Percentiles rank a stretch among this genome's conserved stretches.
Evolutionary conservation across 2,888 invertebrate species (phyloP).

Genomic region (Cacoxenus indagator): DNA sequence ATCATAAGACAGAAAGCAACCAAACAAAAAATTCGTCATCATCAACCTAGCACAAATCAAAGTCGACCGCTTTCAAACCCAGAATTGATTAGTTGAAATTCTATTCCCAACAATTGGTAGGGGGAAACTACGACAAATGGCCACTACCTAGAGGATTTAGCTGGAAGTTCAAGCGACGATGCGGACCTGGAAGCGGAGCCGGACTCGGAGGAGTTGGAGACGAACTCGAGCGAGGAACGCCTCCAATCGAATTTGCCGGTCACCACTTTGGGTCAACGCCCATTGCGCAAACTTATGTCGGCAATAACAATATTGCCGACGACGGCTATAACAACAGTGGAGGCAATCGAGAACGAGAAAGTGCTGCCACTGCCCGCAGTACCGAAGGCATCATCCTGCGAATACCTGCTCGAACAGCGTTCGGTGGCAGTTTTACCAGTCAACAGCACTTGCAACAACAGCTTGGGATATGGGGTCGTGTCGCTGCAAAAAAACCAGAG

Average conservation of each 20-base stretch:
- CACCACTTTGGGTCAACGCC: slow-evolving; percentile 48
- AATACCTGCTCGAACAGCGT: slow-evolving; percentile 68
- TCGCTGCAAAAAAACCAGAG: slow-evolving; percentile 16
- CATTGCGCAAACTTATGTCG: slow-evolving; percentile 48
- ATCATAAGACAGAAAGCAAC: slow-evolving; percentile 24
- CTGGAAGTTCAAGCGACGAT: slow-evolving; percentile 70
- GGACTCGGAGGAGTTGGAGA: slow-evolving; percentile 35
- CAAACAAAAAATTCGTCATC: neutral
- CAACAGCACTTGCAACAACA: slow-evolving; percentile 33
- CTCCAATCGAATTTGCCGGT: slow-evolving; percentile 51
- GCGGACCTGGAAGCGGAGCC: slow-evolving; percentile 32
- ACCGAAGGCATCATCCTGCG: slow-evolving; percentile 63
- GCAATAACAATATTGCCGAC: slow-evolving; percentile 52
- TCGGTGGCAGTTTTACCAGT: slow-evolving; percentile 41
- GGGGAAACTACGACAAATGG: slow-evolving; percentile 72
- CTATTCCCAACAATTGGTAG: slow-evolving; percentile 72
- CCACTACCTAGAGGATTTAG: slow-evolving; percentile 71
- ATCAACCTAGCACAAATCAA: slow-evolving; percentile 30
- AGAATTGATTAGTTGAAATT: slow-evolving; percentile 72
- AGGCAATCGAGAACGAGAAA: neutral
- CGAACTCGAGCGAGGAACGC: slow-evolving; percentile 50
- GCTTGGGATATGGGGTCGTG: slow-evolving; percentile 18
- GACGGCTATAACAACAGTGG: slow-evolving; percentile 45
- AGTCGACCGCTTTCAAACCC: slow-evolving; percentile 64
- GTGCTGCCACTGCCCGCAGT: slow-evolving; percentile 21